Percentiles rank a stretch among this genome's conserved stretches.
Conservation (phyloP, 2,113 vertebrate species). For the Myotis davidii region DNA sequence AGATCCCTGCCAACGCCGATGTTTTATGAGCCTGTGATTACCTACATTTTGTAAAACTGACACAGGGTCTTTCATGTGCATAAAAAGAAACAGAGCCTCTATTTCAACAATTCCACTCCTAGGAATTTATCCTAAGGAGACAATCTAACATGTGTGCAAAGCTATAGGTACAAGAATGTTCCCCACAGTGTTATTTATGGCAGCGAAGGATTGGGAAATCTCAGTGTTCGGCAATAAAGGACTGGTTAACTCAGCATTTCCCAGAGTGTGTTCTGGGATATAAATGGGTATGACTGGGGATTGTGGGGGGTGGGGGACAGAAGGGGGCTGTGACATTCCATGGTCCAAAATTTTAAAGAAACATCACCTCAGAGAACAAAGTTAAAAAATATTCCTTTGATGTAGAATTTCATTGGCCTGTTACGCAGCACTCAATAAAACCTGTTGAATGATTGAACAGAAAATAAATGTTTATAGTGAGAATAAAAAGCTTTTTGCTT, state of each 20-base stretch:
- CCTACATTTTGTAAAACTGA: conserved; percentile 52
- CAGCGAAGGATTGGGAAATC: not conserved
- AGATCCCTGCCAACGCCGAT: not conserved
- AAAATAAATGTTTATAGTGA: not conserved
- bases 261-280: not conserved
- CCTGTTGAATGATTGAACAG: not conserved
- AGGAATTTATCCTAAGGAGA: conserved; percentile 42
- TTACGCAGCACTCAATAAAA: conserved; percentile 7
- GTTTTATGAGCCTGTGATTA: not conserved
- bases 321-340: not conserved
- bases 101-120: not conserved
- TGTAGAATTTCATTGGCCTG: not conserved
- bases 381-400: not conserved
- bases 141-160: not conserved
- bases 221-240: not conserved
- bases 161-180: conserved; percentile 12
- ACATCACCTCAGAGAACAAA: not conserved
- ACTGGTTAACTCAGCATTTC: not conserved
- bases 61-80: not conserved
- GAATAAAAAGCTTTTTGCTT: not conserved
- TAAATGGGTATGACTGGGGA: not conserved
- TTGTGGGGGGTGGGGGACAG: not conserved
- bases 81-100: conserved; percentile 43
- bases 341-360: not conserved
- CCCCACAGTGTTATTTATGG: not conserved